Evolutionary conservation across 1,140 invertebrate genomes (phyloP).

Genomic region (Tetragnatha versicolor): DNA sequence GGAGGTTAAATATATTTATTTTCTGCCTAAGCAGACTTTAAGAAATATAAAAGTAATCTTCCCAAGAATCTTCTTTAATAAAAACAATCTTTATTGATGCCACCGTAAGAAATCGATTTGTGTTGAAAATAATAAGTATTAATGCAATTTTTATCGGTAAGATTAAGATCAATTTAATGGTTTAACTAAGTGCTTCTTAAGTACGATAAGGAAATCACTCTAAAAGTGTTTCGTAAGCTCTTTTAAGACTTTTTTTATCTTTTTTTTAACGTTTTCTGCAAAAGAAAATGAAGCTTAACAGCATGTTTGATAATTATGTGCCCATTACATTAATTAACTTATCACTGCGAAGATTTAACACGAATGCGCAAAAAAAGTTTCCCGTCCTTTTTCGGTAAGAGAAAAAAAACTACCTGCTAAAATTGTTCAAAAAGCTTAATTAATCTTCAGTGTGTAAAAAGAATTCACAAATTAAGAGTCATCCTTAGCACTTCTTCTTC

Average conservation of each 20-base stretch:
- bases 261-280: neutral
- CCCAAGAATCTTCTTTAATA: too few relatives aligned
- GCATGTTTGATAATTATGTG: conserved; percentile 28
- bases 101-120: too few relatives aligned
- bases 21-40: too few relatives aligned
- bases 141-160: conserved; percentile 4
- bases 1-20: too few relatives aligned
- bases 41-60: too few relatives aligned
- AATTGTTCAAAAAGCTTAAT: conserved; percentile 11
- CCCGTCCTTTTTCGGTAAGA: neutral
- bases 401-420: neutral
- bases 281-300: conserved; percentile 15
- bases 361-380: conserved; percentile 6
- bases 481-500: conserved; percentile 2
- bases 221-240: conserved; percentile 6
- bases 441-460: conserved; percentile 14
- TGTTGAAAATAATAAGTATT: too few relatives aligned
- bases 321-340: conserved; percentile 41
- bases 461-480: conserved; percentile 11
- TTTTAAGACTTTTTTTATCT: conserved; percentile 25
- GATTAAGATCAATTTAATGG: conserved; percentile 21
- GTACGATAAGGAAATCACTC: conserved; percentile 17
- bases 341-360: conserved; percentile 19
- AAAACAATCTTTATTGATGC: too few relatives aligned
- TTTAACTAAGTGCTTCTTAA: conserved; percentile 36